Conservation (phyloP, 2,113 vertebrate genomes). For the Cebus imitator region DNA sequence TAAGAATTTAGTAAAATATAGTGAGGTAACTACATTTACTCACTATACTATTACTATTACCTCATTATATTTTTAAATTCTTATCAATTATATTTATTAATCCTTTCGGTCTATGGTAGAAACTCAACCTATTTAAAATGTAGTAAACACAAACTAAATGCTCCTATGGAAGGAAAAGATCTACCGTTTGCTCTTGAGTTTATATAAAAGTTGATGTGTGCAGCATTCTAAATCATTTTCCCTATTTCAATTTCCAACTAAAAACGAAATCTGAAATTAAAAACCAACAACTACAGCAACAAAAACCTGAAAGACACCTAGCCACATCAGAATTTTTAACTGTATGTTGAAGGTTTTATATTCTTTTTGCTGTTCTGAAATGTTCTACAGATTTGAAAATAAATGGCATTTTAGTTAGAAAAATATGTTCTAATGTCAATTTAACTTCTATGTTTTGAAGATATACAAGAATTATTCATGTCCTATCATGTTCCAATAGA, state of each 20-base stretch:
- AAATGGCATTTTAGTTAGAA: neutral
- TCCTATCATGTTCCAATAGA: constrained; percentile 17
- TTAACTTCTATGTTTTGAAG: constrained; percentile 26
- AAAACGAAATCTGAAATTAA: constrained; percentile 12
- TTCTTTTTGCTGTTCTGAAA: neutral
- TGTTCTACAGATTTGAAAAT: constrained; percentile 31
- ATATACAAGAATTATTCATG: constrained; percentile 24
- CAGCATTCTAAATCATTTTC: neutral
- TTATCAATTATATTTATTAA: neutral
- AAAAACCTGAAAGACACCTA: neutral
- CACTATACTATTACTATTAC: no score
- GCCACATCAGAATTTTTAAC: neutral
- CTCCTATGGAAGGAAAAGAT: neutral
- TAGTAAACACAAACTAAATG: neutral
- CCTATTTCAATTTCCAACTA: neutral
- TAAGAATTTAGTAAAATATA: constrained; percentile 5
- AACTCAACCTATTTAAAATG: neutral
- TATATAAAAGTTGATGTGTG: neutral
- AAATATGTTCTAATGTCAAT: constrained; percentile 29
- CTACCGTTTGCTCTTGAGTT: neutral
- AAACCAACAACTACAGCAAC: neutral
- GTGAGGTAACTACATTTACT: neutral
- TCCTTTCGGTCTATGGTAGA: neutral
- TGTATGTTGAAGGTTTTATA: neutral
- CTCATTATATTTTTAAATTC: neutral